Conservation (phyloP, 2,797 vertebrate genomes). For the Sparidentex hasta region DNA sequence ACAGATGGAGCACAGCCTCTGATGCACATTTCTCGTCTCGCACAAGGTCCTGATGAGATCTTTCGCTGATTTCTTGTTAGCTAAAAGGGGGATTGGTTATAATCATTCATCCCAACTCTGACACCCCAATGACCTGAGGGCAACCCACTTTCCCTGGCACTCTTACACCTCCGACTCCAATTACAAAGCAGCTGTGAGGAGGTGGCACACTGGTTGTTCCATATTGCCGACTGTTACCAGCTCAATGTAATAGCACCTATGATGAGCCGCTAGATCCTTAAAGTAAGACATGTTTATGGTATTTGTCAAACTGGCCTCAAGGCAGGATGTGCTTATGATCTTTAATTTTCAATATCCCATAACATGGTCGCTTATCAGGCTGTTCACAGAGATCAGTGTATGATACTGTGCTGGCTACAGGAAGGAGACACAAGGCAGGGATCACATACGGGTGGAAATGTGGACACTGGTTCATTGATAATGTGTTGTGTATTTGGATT, state of each 20-base stretch:
- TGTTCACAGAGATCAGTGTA: constrained; percentile 15
- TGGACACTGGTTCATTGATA: background rate
- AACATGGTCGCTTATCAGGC: constrained; percentile 18
- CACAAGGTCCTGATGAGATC: constrained; percentile 46
- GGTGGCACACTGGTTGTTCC: constrained; percentile 39
- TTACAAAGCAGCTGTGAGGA: constrained; percentile 63
- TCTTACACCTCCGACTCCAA: constrained; percentile 55
- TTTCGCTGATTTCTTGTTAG: constrained; percentile 54
- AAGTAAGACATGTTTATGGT: constrained; percentile 27
- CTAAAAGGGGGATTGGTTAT: constrained; percentile 53
- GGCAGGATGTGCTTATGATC: constrained; percentile 21
- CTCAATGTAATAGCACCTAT: constrained; percentile 40
- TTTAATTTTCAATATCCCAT: constrained; percentile 36
- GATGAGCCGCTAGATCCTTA: constrained; percentile 48
- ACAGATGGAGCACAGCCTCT: constrained; percentile 21
- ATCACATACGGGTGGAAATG: background rate
- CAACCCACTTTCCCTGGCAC: constrained; percentile 53
- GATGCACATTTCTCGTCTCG: constrained; percentile 35
- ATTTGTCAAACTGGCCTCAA: constrained; percentile 29
- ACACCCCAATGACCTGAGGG: constrained; percentile 47
- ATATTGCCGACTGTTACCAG: constrained; percentile 41
- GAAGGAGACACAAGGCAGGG: background rate
- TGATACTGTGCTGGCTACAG: background rate
- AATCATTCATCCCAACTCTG: constrained; percentile 61
- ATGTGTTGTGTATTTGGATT: constrained; percentile 6